Evolutionary conservation across 1,140 invertebrate genomes (phyloP), one percentile per base, ranked within the genome.

Genomic region (Heliconius hewitsoni): DNA sequence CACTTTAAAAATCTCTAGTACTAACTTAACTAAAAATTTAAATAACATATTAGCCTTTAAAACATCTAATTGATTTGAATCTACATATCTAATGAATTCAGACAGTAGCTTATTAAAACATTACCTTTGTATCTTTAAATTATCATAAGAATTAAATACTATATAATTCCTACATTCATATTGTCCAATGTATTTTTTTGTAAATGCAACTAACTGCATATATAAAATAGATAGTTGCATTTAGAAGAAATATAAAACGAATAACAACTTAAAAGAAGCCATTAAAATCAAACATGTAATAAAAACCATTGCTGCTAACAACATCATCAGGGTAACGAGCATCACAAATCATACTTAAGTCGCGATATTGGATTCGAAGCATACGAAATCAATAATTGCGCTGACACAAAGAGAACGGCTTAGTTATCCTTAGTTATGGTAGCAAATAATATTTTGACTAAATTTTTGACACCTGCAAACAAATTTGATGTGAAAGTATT

Each of bases 311-410:
- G 78, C 82, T 87, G 84, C 87, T 93, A 93, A 93, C 91, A 92
- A 93, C 90, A 89, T 91, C 87, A 91, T 91, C 82, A 85, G 79
- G 46, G 34, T 84, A 92, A 92, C 89, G 84, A 89, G 90, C 91
- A 83, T 91, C 74, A 75, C 88, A 86, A 91, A 93, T 91, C 78
- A 87, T 85, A 82, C 88, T 90, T 89, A 88, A 89, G 81, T 85
- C 86, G 79, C 82, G 82, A 87, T 91, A 91, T 91, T 91, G 91
- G 85, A 89, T 89, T 91, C 86, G 87, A 85, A 83, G 87, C 91
- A 91, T 93, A 91, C 86, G 78, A 89, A 93, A 93, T 93, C 87
- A 91, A 89, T 93, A 91, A 93, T 93, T 92, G 84, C 86, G 84
- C 84, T 77, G 76, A 80, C 83, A 86, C 84, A 86, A 87, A 84